A percentile compares a stretch with the other conserved stretches of the same genome.
phyloP scores from a whole-genome alignment of 2,113 vertebrate genomes.

The Eptesicus fuscus region DNA sequence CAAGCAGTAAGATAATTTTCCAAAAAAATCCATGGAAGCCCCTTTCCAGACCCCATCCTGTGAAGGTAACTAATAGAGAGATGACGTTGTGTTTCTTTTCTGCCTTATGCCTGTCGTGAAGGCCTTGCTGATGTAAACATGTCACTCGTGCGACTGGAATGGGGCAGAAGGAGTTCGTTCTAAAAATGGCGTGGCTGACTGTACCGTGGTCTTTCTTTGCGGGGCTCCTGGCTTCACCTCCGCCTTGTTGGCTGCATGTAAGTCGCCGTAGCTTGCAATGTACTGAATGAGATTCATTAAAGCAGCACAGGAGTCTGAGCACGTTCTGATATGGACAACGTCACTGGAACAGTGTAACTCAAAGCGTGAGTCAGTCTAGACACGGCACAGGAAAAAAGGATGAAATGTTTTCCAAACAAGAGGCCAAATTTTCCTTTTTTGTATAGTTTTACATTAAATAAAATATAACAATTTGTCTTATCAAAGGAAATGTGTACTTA shows the following conservation, averaged over 20 bases:
- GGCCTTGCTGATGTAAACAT: no score
- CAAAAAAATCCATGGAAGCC: neutral
- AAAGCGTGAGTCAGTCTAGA: slow-evolving; percentile 90
- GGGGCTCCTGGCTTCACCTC: slow-evolving; percentile 83
- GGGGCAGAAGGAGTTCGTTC: no score
- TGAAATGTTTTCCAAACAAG: neutral
- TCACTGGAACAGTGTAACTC: slow-evolving; percentile 98
- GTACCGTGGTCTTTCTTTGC: slow-evolving; percentile 88
- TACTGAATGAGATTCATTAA: slow-evolving; percentile 99
- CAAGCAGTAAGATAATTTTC: neutral
- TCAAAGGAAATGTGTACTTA: neutral
- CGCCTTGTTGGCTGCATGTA: slow-evolving; percentile 84
- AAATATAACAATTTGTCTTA: neutral
- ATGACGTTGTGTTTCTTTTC: neutral
- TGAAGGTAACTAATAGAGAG: neutral
- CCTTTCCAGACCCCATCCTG: neutral
- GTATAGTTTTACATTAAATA: neutral
- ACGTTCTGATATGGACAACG: slow-evolving; percentile 94
- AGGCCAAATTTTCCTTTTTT: neutral
- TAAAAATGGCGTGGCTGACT: neutral
- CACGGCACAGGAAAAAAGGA: neutral
- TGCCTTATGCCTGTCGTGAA: no score
- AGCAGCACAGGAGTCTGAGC: slow-evolving; percentile 96
- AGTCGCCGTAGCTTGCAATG: slow-evolving; percentile 95
- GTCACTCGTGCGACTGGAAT: accelerated